Evolutionary conservation across 1,140 invertebrate genomes (phyloP).

Genomic region (Drosophila asahinai): DNA sequence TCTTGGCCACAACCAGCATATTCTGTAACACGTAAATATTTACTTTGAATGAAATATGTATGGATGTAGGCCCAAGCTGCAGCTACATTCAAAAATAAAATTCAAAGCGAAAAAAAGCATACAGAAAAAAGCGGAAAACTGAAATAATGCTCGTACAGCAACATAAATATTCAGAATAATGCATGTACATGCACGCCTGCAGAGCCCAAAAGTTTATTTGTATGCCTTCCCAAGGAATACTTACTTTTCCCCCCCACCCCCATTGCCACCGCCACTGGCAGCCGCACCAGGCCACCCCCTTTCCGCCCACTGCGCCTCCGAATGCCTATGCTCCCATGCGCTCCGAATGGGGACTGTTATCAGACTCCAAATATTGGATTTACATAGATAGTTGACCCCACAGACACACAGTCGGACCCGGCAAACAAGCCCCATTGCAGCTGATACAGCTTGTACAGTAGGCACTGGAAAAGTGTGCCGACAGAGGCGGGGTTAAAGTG

Average conservation of each 20-base stretch:
- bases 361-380: slow-evolving; percentile 56
- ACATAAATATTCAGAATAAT: slow-evolving; percentile 23
- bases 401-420: neutral
- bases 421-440: slow-evolving; percentile 24
- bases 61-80: slow-evolving; percentile 43
- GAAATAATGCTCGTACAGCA: neutral
- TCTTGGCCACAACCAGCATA: too few species aligned
- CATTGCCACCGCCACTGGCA: too few species aligned
- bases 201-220: slow-evolving; percentile 54
- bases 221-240: slow-evolving; percentile 32
- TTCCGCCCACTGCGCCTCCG: neutral
- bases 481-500: neutral
- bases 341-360: slow-evolving; percentile 49
- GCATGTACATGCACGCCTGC: slow-evolving; percentile 13
- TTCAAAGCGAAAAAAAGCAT: slow-evolving; percentile 33
- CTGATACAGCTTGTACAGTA: slow-evolving; percentile 24
- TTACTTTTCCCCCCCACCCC: neutral
- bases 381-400: slow-evolving; percentile 48
- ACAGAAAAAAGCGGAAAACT: slow-evolving; percentile 3
- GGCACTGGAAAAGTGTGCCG: slow-evolving; percentile 28
- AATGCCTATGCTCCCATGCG: slow-evolving; percentile 16
- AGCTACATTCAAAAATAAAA: slow-evolving; percentile 47
- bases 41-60: slow-evolving; percentile 61
- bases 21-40: slow-evolving; percentile 43
- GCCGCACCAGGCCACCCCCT: neutral